Conservation (phyloP, 2,888 invertebrate genomes). For the Camptogramma bilineatum region DNA sequence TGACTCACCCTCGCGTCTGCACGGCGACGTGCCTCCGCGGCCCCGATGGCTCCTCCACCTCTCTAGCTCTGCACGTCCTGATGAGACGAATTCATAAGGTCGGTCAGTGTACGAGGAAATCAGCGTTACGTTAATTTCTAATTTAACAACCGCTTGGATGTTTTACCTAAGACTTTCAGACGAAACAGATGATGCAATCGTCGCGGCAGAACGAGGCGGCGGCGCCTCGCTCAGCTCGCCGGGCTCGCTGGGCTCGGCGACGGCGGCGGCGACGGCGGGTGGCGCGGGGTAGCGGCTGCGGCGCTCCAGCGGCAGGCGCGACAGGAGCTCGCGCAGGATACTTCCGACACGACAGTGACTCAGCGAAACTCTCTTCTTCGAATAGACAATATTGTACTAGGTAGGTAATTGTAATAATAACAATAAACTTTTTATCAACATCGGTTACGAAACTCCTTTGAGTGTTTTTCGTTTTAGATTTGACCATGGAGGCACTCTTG, state of each 20-base stretch:
- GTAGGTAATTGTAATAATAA: no score
- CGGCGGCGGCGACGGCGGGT: not conserved
- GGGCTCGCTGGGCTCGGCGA: not conserved
- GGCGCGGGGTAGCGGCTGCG: not conserved
- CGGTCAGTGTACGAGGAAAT: no score
- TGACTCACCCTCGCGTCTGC: conserved; percentile 25
- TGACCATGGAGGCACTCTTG: no score
- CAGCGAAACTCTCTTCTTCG: conserved; percentile 17
- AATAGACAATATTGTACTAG: not conserved
- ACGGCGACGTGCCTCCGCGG: conserved; percentile 36
- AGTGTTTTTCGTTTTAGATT: no score
- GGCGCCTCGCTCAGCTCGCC: not conserved
- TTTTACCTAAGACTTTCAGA: not conserved
- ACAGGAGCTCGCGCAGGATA: conserved; percentile 33
- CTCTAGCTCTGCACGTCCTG: no score
- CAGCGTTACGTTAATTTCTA: no score
- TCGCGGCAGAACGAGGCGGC: not conserved
- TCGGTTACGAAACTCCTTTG: no score
- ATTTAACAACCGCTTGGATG: not conserved
- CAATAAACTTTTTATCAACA: no score
- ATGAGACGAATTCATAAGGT: no score
- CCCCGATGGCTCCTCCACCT: conserved; percentile 1
- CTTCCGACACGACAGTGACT: conserved; percentile 24
- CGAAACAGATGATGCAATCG: not conserved
- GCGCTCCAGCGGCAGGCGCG: conserved; percentile 5